These are phyloP conservation scores for Drosophila pseudoobscura DNA, from an alignment of 1,140 invertebrate genomes.

Conservation along the genomic window DNA sequence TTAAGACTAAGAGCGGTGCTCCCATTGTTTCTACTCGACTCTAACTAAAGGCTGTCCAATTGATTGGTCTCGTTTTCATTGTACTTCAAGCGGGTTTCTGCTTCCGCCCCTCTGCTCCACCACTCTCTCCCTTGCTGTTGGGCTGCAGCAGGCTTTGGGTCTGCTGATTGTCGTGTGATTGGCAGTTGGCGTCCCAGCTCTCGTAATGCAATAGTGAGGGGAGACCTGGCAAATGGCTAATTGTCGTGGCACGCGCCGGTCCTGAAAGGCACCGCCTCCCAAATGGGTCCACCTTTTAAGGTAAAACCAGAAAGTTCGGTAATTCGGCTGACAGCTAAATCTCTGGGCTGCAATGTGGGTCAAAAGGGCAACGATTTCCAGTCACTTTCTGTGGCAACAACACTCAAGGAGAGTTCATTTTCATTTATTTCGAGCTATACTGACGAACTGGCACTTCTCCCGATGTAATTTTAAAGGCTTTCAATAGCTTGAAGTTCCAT, in stretches of 20 bases:
- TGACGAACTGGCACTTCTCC: slow-evolving; percentile 20
- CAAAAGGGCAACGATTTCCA: slow-evolving; percentile 50
- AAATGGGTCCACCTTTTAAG: slow-evolving; percentile 10
- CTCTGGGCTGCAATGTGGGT: slow-evolving; percentile 46
- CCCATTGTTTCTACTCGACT: slow-evolving; percentile 50
- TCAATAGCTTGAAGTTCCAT: not conserved
- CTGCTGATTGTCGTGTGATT: slow-evolving; percentile 64
- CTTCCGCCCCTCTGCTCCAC: slow-evolving; percentile 4
- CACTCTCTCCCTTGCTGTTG: not conserved
- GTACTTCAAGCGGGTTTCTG: slow-evolving; percentile 39
- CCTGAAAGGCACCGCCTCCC: slow-evolving; percentile 21
- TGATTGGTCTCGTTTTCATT: slow-evolving; percentile 66
- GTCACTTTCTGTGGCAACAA: not conserved
- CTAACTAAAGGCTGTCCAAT: slow-evolving; percentile 62
- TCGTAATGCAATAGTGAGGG: not conserved
- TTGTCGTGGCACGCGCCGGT: slow-evolving; percentile 64
- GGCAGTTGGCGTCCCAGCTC: slow-evolving; percentile 54
- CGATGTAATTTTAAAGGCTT: slow-evolving; percentile 37
- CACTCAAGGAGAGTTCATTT: not conserved
- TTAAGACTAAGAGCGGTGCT: slow-evolving; percentile 43
- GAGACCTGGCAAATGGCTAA: slow-evolving; percentile 40
- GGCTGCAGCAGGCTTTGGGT: slow-evolving; percentile 56
- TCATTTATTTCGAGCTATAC: not conserved
- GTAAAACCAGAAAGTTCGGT: slow-evolving; percentile 36
- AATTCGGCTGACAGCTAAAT: slow-evolving; percentile 40